Base-by-base conservation (phyloP, 2,113 vertebrate genomes). In the Lethenteron camtschaticum region DNA sequence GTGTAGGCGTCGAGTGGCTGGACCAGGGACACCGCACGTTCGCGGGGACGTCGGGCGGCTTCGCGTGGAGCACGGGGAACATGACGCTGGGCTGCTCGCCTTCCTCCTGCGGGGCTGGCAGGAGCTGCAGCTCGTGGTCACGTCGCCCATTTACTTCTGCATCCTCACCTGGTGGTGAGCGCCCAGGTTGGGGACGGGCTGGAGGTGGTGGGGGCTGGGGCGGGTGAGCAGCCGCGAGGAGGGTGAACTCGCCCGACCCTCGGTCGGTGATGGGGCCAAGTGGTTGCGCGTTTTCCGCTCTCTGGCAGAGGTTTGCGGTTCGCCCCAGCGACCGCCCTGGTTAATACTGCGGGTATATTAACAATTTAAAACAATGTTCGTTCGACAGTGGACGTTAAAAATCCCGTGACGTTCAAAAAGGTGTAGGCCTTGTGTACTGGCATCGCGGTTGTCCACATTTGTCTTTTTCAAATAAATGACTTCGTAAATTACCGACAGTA, bases 41-140 rank as follows among this genome's bases (percentile, higher is more conserved):
- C 72, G 77, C 78, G 0, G 83, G 84, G 1, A 80, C 83, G 68
- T 73, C 88, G 20, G 76, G 70, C 10, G 80, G 83, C 75, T 73
- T 79, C 73, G 83, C 82, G 41, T 89, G 87, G 87, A 83, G 83
- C 1, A 4, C 73, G 0, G 86, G 87, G 3, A 81, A 81, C 77
- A 83, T 85, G 82, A 68, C 86, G 58, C 77, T 89, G 75, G 84
- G 5, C 71, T 85, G 58, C 58, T 81, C 3, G 83, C 84, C 0
- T 90, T 82, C 74, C 11, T 80, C 73, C 81, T 90, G 55, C 74
- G 83, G 68, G 83, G 85, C 72, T 89, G 87, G 87, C 81, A 81
- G 63, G 83, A 85, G 76, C 80, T 90, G 12, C 72, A 78, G n/a
- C 77, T 88, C 57, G 77, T 78, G 0, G 83, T 81, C 58, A 87